Base-by-base conservation (phyloP, 2,113 vertebrate genomes). In the Oxygymnocypris stewartii region DNA sequence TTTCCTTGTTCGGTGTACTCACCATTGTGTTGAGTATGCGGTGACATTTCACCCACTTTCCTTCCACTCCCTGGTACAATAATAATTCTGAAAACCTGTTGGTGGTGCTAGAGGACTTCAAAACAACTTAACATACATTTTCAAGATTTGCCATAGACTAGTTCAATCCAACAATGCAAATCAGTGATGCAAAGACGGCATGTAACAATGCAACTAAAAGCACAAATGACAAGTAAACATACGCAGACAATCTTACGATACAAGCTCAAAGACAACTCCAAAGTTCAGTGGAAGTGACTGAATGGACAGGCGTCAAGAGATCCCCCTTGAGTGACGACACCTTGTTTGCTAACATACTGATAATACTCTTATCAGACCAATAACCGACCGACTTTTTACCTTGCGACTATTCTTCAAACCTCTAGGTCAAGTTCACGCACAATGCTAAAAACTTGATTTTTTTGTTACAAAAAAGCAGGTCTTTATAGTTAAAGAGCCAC, bases 1-100 rank as follows among this genome's bases (percentile, higher is more conserved):
- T 61, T 87, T 85, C 81, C 82, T 77, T 61, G 44, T n/a, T 47
- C 31, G 3, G 2, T 6, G 9, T 37, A 73, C 14, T 44, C 35
- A 0, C 86, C 82, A 79, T 87, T 89, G 88, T 89, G 59, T 31
- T 14, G 78, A 40, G 87, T 67, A 61, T 44, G 47, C 54, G 3
- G 2, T 57, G 84, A 94, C 90, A 93, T 93, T 93, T 94, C 49
- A 91, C 92, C 92, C 77, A 94, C 40, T 91, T 94, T n/a, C n/a
- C 65, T 61, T 67, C 63, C 28, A 23, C 20, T 71, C 4, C 35
- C 12, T 31, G 23, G 14, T 84, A 20, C 9, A 0, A 16, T 47
- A 49, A 76, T 16, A n/a, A 49, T 5, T 31, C 28, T 78, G 6
- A 54, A 78, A 78, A 54, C 54, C 76, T 54, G 28, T 12, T 51